A percentile compares a stretch with the other conserved stretches of the same genome.
phyloP scores from a whole-genome alignment of 2,113 vertebrate species.

The Damaliscus lunatus region DNA sequence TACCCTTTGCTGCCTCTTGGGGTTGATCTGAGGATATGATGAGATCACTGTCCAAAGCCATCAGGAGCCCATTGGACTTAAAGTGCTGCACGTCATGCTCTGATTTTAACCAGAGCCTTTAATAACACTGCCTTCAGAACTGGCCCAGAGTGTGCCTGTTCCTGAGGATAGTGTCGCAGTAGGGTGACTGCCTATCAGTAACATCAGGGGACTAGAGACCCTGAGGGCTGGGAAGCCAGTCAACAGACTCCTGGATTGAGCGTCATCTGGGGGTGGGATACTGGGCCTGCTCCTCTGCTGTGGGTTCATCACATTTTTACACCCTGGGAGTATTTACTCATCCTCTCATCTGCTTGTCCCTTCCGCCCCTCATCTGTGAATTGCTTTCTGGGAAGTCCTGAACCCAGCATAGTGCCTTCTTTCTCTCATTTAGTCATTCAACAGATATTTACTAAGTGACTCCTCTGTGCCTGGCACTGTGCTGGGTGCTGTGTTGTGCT shows the following conservation, averaged over 20 bases:
- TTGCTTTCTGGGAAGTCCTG: constrained; percentile 15
- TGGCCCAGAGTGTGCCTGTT: neutral
- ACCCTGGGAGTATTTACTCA: neutral
- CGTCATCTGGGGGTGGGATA: neutral
- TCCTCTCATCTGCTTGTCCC: neutral
- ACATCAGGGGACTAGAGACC: neutral
- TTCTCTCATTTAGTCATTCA: constrained; percentile 17
- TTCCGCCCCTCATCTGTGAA: neutral
- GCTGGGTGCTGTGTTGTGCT: neutral
- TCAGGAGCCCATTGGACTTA: neutral
- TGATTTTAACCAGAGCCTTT: neutral
- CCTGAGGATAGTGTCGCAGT: neutral
- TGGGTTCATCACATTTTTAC: neutral
- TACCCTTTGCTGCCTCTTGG: neutral
- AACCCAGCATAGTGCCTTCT: neutral
- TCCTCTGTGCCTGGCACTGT: neutral
- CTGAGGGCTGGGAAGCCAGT: neutral
- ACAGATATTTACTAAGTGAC: neutral
- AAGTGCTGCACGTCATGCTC: neutral
- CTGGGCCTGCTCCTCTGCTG: neutral
- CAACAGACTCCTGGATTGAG: neutral
- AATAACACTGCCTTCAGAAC: neutral
- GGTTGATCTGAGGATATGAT: constrained; percentile 25
- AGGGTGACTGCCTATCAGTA: neutral
- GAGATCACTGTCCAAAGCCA: neutral